These are phyloP conservation scores for Tipula confusa DNA, from an alignment of 2,888 invertebrate species.

Conservation along the genomic window DNA sequence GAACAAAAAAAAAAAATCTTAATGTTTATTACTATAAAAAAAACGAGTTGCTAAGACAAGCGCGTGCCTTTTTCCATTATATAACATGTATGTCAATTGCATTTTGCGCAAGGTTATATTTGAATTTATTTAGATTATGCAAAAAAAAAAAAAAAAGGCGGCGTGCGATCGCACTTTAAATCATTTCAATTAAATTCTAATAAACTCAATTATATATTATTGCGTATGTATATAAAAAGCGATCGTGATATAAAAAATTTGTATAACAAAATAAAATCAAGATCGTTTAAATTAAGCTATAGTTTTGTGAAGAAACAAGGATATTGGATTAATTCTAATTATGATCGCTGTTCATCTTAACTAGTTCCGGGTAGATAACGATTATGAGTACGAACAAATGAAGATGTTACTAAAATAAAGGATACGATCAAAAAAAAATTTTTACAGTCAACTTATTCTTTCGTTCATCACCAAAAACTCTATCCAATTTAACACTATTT, in stretches of 20 bases:
- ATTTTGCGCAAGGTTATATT: background rate
- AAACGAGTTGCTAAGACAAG: conserved; percentile 12
- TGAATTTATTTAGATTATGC: too few relatives aligned
- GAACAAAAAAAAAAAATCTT: background rate
- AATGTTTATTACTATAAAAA: background rate
- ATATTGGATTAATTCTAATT: background rate
- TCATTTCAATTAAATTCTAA: background rate
- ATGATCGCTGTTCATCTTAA: background rate
- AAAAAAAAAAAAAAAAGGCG: background rate
- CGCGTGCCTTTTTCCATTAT: background rate
- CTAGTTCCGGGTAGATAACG: background rate
- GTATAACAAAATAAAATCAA: too few relatives aligned
- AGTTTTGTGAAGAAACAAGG: too few relatives aligned
- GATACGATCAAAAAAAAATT: background rate
- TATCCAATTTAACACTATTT: conserved; percentile 13
- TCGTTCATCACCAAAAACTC: background rate
- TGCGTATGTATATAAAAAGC: too few relatives aligned
- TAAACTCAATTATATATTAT: too few relatives aligned
- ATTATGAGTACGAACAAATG: background rate
- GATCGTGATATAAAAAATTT: too few relatives aligned
- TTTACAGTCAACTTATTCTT: background rate
- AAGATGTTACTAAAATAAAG: too few relatives aligned
- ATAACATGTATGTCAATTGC: background rate
- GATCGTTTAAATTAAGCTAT: too few relatives aligned
- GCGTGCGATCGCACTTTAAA: background rate